Conservation (phyloP, 1,140 invertebrate species). For the Heterodera carotae region DNA sequence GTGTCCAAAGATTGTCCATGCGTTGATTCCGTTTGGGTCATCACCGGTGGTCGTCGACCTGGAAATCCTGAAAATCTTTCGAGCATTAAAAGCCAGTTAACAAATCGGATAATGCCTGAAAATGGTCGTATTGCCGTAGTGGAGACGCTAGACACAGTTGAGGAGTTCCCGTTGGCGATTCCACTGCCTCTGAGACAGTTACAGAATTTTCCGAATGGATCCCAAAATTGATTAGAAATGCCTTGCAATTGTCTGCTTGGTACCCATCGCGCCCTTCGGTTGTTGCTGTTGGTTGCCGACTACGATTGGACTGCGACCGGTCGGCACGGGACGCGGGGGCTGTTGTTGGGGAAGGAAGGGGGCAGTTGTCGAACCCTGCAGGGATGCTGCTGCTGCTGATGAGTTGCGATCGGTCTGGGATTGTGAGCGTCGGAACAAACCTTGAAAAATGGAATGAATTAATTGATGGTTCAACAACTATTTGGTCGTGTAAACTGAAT, state of each 20-base stretch:
- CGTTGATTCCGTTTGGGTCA: background rate
- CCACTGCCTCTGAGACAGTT: conserved; percentile 9
- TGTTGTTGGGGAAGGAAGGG: background rate
- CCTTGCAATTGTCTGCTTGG: background rate
- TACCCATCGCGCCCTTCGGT: background rate
- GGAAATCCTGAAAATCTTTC: conserved; percentile 16
- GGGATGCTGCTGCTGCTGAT: background rate
- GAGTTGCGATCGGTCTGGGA: background rate
- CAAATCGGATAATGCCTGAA: conserved; percentile 13
- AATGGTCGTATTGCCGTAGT: conserved; percentile 21
- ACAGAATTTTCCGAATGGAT: background rate
- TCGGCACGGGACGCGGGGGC: background rate
- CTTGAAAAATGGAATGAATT: no score
- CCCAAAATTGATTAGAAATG: background rate
- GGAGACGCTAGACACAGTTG: background rate
- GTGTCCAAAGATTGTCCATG: background rate
- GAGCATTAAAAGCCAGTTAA: no score
- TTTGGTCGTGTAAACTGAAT: background rate
- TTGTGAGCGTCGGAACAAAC: conserved; percentile 19
- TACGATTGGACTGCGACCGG: conserved; percentile 2
- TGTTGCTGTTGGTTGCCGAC: background rate
- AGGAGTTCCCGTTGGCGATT: conserved; percentile 1
- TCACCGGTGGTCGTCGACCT: conserved; percentile 1
- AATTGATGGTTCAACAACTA: background rate
- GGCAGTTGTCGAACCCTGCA: background rate